Conservation (phyloP, 2,113 vertebrate genomes). For the Lipophrys pholis region DNA sequence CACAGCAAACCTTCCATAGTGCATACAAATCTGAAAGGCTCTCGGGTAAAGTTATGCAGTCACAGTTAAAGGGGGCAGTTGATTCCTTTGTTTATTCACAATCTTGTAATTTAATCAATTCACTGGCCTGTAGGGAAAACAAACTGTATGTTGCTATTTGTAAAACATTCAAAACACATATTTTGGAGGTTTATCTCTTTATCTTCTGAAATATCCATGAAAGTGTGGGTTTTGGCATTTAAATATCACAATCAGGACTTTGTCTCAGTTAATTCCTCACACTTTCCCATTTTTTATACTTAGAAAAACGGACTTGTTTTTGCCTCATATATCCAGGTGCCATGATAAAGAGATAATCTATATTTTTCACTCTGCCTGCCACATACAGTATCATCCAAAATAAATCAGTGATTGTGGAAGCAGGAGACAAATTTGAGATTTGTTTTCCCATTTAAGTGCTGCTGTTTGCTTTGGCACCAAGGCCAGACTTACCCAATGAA, state of each 20-base stretch:
- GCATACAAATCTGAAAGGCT: not conserved
- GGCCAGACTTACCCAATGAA: conserved; percentile 31
- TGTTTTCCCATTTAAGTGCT: conserved; percentile 12
- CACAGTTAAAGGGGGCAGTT: not conserved
- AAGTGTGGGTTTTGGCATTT: not conserved
- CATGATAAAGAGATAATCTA: too few relatives aligned
- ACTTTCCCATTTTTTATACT: too few relatives aligned
- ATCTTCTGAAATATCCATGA: not conserved
- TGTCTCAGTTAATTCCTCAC: too few relatives aligned
- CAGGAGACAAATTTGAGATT: conserved; percentile 23
- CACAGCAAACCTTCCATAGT: not conserved
- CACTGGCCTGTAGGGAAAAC: not conserved
- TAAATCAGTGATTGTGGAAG: not conserved
- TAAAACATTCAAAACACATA: not conserved
- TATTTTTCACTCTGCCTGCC: too few relatives aligned
- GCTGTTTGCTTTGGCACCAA: conserved; percentile 26
- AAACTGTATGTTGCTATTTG: not conserved
- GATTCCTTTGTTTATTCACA: not conserved
- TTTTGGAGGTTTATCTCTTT: not conserved
- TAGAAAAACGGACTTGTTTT: too few relatives aligned
- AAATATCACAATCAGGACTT: not conserved
- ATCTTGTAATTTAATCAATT: not conserved
- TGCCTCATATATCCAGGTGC: too few relatives aligned
- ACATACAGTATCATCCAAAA: conserved; percentile 13
- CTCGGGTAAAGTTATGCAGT: not conserved